A percentile compares a stretch with the other conserved stretches of the same genome.
Conservation (phyloP, 2,797 vertebrate genomes). For the Spinibarbus caldwelli region DNA sequence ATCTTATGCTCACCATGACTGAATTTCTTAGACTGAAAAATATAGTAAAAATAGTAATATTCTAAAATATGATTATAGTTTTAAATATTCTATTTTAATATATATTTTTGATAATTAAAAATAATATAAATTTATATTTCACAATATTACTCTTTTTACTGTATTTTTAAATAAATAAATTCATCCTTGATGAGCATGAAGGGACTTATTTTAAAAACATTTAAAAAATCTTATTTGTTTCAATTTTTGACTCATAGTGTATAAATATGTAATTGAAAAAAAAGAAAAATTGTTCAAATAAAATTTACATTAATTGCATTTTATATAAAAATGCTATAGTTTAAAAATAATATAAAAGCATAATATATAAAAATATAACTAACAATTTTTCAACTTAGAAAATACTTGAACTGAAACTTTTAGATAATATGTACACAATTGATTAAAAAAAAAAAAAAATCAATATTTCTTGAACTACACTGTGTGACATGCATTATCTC, state of each 20-base stretch:
- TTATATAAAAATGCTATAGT: neutral
- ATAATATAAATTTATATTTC: neutral
- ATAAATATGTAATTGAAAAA: neutral
- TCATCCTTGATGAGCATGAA: neutral
- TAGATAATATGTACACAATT: neutral
- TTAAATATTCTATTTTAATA: too few relatives aligned
- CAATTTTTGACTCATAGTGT: neutral
- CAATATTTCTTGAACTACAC: neutral
- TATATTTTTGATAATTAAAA: too few relatives aligned
- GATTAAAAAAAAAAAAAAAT: neutral
- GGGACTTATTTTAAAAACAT: neutral
- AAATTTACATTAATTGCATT: neutral
- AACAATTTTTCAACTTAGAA: neutral
- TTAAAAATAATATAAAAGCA: neutral
- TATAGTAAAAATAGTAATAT: too few relatives aligned
- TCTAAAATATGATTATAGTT: too few relatives aligned
- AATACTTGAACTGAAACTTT: neutral
- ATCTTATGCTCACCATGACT: too few relatives aligned
- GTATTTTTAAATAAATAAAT: neutral
- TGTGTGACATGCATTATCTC: neutral
- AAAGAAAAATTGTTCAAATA: neutral
- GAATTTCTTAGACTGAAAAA: too few relatives aligned
- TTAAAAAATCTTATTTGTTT: neutral
- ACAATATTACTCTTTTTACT: neutral
- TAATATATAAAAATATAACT: neutral